Evolutionary conservation across 2,888 invertebrate species (phyloP).

Genomic region (Archaeoteleia sp.): DNA sequence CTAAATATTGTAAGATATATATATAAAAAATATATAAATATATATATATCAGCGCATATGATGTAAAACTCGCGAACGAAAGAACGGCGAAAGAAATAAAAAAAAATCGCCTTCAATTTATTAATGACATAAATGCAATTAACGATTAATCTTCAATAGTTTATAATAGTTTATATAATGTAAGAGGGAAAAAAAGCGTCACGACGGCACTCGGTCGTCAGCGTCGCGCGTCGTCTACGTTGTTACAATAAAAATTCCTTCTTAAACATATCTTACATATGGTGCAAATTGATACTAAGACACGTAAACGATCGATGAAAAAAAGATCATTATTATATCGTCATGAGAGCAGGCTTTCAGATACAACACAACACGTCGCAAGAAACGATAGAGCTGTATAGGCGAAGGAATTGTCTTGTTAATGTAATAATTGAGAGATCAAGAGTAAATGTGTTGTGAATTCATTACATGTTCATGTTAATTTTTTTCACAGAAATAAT

Average conservation of each 20-base stretch:
- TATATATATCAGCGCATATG: conserved; percentile 3
- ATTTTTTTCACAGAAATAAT: not conserved
- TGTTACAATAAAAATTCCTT: conserved; percentile 27
- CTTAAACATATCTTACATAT: conserved; percentile 46
- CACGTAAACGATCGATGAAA: not conserved
- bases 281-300: conserved; percentile 36
- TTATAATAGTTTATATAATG: conserved; percentile 4
- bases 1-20: too few relatives aligned
- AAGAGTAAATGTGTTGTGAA: not conserved
- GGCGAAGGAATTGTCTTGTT: conserved; percentile 11
- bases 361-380: not conserved
- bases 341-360: not conserved
- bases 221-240: conserved; percentile 7
- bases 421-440: not conserved
- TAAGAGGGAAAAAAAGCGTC: not conserved
- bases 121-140: conserved; percentile 1
- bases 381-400: not conserved
- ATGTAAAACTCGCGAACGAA: conserved; percentile 3
- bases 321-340: conserved; percentile 1
- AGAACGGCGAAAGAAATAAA: conserved; percentile 2
- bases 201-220: conserved; percentile 2
- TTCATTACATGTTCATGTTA: not conserved
- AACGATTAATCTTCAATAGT: conserved; percentile 1
- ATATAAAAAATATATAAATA: not conserved
- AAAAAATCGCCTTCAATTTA: not conserved